phyloP scores from a whole-genome alignment of 2,797 vertebrate genomes.

The Dallia pectoralis region DNA sequence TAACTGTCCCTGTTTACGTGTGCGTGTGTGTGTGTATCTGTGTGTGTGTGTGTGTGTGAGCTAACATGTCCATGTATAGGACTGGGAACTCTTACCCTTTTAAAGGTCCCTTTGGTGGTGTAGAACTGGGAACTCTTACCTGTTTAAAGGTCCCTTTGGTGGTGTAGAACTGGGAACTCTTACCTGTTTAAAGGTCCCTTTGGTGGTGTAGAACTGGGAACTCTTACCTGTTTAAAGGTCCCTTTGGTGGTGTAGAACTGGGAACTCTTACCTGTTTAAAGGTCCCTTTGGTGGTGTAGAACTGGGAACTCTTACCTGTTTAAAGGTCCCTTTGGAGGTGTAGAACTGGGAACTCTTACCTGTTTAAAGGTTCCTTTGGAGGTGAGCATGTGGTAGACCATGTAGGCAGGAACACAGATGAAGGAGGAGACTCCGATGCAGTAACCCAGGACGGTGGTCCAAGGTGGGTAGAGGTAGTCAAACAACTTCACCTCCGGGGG shows the following conservation, averaged over 20 bases:
- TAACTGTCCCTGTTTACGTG: constrained; percentile 1
- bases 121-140: too few species aligned
- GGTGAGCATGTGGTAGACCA: constrained; percentile 82
- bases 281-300: constrained; percentile 81
- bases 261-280: constrained; percentile 89
- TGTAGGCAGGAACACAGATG: constrained; percentile 91
- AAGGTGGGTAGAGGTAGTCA: constrained; percentile 86
- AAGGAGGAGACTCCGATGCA: constrained; percentile 94
- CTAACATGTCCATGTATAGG: constrained; percentile 18
- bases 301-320: constrained; percentile 78
- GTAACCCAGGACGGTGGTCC: constrained; percentile 91
- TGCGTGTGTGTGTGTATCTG: constrained; percentile 1
- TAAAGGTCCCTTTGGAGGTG: constrained; percentile 87
- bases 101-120: not conserved
- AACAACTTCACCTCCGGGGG: constrained; percentile 89
- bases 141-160: too few species aligned
- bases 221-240: constrained; percentile 88
- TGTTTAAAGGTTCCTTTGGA: constrained; percentile 93
- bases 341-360: too few species aligned
- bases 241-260: constrained; percentile 86
- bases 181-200: constrained; percentile 94
- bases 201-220: too few species aligned
- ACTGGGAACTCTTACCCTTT: not conserved
- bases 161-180: too few species aligned
- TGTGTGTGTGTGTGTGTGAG: not conserved